phyloP scores from a whole-genome alignment of 2,113 vertebrate genomes.

The Leptodactylus fuscus region DNA sequence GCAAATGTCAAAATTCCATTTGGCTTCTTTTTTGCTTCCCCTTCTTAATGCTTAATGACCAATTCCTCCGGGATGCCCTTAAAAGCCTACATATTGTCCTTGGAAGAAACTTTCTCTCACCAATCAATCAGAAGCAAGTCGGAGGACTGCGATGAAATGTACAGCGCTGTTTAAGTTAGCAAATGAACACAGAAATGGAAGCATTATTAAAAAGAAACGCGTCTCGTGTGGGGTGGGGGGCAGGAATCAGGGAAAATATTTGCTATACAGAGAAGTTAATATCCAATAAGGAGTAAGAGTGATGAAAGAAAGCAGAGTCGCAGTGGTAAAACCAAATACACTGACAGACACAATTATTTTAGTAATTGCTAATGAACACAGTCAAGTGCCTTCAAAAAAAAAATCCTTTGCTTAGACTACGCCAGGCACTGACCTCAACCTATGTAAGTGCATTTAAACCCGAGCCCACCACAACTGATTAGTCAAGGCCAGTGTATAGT shows the following conservation, averaged over 20 bases:
- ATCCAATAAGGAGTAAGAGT: slow-evolving; percentile 68
- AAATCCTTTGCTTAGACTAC: slow-evolving; percentile 79
- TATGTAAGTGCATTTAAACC: slow-evolving; percentile 80
- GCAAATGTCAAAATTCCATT: slow-evolving; percentile 70
- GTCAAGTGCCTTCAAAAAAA: slow-evolving; percentile 82
- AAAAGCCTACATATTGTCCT: slow-evolving; percentile 73
- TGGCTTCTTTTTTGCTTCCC: slow-evolving; percentile 69
- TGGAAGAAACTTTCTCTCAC: slow-evolving; percentile 72
- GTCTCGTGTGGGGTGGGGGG: slow-evolving; percentile 10
- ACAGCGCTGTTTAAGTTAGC: slow-evolving; percentile 71
- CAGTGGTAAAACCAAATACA: slow-evolving; percentile 79
- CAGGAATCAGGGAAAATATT: slow-evolving; percentile 67
- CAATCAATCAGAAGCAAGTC: slow-evolving; percentile 74
- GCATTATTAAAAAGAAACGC: slow-evolving; percentile 10
- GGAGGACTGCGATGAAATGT: slow-evolving; percentile 70
- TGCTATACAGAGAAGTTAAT: slow-evolving; percentile 71
- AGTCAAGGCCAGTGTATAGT: slow-evolving; percentile 76
- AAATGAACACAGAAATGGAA: slow-evolving; percentile 71
- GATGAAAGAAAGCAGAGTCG: slow-evolving; percentile 76
- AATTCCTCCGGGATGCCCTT: slow-evolving; percentile 72
- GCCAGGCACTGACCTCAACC: slow-evolving; percentile 81
- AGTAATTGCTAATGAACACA: slow-evolving; percentile 86
- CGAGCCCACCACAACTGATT: slow-evolving; percentile 81
- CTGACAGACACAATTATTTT: slow-evolving; percentile 83
- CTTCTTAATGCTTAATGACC: slow-evolving; percentile 71